phyloP scores from a whole-genome alignment of 2,797 vertebrate genomes.

The Gambusia yucatana region DNA sequence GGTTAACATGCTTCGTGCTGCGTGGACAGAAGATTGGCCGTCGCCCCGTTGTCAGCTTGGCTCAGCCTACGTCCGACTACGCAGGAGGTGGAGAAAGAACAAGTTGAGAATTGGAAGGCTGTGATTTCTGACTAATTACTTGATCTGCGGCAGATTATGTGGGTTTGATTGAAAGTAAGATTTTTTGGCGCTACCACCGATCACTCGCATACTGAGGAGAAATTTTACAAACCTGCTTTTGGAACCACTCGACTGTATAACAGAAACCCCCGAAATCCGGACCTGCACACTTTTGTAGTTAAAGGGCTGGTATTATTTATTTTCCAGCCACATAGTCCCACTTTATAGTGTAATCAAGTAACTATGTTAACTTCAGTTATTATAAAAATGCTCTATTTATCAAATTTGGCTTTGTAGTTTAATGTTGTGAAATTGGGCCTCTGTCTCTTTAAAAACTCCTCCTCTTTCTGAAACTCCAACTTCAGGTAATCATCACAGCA shows the following conservation, averaged over 20 bases:
- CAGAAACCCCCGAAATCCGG: conserved; percentile 9
- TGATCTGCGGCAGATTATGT: conserved; percentile 48
- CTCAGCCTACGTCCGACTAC: conserved; percentile 72
- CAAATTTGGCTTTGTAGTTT: too few relatives aligned
- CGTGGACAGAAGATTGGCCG: conserved; percentile 73
- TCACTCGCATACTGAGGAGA: conserved; percentile 5
- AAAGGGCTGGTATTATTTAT: too few relatives aligned
- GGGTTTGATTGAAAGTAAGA: conserved; percentile 50
- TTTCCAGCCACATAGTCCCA: too few relatives aligned
- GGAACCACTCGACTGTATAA: conserved; percentile 3
- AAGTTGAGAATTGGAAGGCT: conserved; percentile 65
- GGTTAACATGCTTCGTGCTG: conserved; percentile 73
- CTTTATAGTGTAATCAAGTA: too few relatives aligned
- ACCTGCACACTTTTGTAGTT: conserved; percentile 11
- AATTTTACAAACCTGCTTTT: conserved; percentile 17
- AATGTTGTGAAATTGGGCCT: too few relatives aligned
- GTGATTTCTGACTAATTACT: conserved; percentile 71
- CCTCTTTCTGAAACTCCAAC: too few relatives aligned
- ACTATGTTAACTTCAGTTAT: too few relatives aligned
- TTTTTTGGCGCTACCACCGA: conserved; percentile 23
- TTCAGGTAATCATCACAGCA: too few relatives aligned
- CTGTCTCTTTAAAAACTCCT: too few relatives aligned
- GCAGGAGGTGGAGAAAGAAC: conserved; percentile 69
- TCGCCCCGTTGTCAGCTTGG: conserved; percentile 68
- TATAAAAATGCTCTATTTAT: too few relatives aligned